Percentiles rank a stretch among this genome's conserved stretches.
Conservation (phyloP, 30 jellyfish, hydroid and myxozoan genomes). For the Aurelia sp. region DNA sequence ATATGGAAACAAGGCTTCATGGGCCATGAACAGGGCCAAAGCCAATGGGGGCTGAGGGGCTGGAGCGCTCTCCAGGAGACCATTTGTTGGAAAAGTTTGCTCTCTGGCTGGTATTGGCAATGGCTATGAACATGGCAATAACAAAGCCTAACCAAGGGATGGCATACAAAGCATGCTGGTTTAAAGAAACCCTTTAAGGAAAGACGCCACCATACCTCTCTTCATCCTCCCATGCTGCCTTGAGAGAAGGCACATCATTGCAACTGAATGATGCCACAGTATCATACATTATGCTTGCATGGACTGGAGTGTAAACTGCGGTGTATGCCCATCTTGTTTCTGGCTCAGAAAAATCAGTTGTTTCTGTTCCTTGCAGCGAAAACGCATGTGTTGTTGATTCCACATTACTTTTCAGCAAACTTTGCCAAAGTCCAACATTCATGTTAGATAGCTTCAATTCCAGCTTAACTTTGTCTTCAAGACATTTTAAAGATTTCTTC, state of each 20-base stretch:
- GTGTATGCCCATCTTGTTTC: constrained; percentile 98
- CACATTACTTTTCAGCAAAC: constrained; percentile 76
- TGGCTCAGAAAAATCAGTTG: constrained; percentile 86
- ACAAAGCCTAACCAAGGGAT: too few relatives aligned
- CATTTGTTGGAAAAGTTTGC: too few relatives aligned
- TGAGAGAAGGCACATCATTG: constrained; percentile 10
- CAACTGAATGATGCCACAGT: constrained; percentile 42
- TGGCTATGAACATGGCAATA: too few relatives aligned
- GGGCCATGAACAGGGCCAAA: too few relatives aligned
- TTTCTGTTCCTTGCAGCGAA: constrained; percentile 94
- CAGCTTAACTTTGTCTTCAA: constrained; percentile 84
- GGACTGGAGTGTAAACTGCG: constrained; percentile 97
- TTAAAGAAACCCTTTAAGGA: too few relatives aligned
- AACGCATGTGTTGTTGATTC: constrained; percentile 88
- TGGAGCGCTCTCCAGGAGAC: too few relatives aligned
- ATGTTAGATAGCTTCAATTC: constrained; percentile 77
- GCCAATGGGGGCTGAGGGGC: too few relatives aligned
- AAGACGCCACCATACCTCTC: constrained; percentile 14
- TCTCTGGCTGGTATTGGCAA: too few relatives aligned
- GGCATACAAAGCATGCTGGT: too few relatives aligned
- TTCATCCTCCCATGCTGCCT: constrained; percentile 3
- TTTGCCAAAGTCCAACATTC: constrained; percentile 76
- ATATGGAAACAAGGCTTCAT: too few relatives aligned
- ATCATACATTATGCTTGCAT: constrained; percentile 94
- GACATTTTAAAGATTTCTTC: constrained; percentile 50